Evolutionary conservation across 2,888 invertebrate genomes (phyloP).

Genomic region (Volucella inanis): DNA sequence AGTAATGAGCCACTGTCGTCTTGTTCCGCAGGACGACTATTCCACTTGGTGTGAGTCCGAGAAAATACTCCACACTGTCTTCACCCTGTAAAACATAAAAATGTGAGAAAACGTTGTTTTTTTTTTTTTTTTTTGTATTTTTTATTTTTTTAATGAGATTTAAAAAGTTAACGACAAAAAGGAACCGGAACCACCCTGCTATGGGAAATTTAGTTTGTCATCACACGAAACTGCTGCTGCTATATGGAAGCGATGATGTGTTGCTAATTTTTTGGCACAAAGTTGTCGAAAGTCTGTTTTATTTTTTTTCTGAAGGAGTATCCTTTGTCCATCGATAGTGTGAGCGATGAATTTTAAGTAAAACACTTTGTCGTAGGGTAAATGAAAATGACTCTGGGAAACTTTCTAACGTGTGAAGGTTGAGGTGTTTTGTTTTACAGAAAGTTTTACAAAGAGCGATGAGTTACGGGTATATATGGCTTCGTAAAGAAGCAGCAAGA

Average conservation of each 20-base stretch:
- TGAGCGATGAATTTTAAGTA: constrained; percentile 60
- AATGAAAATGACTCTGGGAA: constrained; percentile 48
- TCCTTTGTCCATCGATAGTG: constrained; percentile 35
- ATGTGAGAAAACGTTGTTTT: constrained; percentile 24
- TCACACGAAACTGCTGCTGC: not conserved
- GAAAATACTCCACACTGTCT: constrained; percentile 97
- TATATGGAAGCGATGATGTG: constrained; percentile 45
- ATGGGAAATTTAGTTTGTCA: not conserved
- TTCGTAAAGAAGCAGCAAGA: not conserved
- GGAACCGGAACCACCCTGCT: constrained; percentile 37
- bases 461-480: not conserved
- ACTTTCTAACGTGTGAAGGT: not conserved
- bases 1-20: constrained; percentile 98
- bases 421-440: not conserved
- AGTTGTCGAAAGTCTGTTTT: constrained; percentile 53
- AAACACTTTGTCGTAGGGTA: constrained; percentile 16
- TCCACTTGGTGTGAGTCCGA: constrained; percentile 97
- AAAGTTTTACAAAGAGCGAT: not conserved
- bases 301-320: constrained; percentile 8
- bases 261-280: constrained; percentile 59
- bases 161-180: constrained; percentile 51
- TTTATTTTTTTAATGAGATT: constrained; percentile 20
- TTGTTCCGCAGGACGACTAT: constrained; percentile 97
- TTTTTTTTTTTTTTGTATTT: constrained; percentile 14
- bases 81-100: constrained; percentile 88